These are phyloP conservation scores for Penaeus vannamei DNA, from an alignment of 1,140 invertebrate genomes.

Conservation along the genomic window DNA sequence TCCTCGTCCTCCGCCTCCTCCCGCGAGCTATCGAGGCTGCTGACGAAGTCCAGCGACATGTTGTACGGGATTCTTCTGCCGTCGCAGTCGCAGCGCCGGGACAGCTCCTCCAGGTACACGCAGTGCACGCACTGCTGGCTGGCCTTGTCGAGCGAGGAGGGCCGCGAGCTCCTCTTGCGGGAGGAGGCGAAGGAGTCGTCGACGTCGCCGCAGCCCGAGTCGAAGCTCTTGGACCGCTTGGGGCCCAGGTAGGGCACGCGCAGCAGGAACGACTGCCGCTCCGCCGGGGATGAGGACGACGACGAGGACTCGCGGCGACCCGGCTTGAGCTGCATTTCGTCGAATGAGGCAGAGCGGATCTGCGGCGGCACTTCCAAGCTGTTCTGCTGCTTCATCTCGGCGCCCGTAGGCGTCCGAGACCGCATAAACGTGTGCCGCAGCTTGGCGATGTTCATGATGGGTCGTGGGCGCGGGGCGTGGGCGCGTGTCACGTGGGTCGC, in stretches of 20 bases:
- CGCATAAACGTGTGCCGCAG: conserved; percentile 88
- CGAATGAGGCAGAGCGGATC: conserved; percentile 87
- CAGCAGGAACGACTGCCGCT: conserved; percentile 66
- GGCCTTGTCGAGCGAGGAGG: conserved; percentile 72
- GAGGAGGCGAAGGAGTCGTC: conserved; percentile 76
- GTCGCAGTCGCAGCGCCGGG: conserved; percentile 39
- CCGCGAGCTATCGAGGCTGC: conserved; percentile 54
- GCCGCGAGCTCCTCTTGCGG: conserved; percentile 78
- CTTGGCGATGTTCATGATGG: conserved; percentile 75
- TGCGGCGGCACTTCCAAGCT: conserved; percentile 90
- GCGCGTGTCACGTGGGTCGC: conserved; percentile 40
- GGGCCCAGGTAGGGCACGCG: conserved; percentile 72
- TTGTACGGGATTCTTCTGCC: conserved; percentile 42
- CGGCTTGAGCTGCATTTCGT: conserved; percentile 87
- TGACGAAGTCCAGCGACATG: conserved; percentile 53
- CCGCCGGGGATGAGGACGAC: conserved; percentile 70
- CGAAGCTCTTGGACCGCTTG: conserved; percentile 83
- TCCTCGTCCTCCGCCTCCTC: conserved; percentile 64
- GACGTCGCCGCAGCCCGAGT: conserved; percentile 76
- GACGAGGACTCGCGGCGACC: conserved; percentile 73
- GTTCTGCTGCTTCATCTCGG: conserved; percentile 91
- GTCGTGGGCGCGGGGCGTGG: conserved; percentile 42
- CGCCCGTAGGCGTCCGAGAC: conserved; percentile 86
- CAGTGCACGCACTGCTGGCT: conserved; percentile 69
- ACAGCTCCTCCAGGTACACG: conserved; percentile 66